These are phyloP conservation scores for Sardinella longiceps DNA, from an alignment of 2,797 vertebrate genomes.

Conservation along the genomic window DNA sequence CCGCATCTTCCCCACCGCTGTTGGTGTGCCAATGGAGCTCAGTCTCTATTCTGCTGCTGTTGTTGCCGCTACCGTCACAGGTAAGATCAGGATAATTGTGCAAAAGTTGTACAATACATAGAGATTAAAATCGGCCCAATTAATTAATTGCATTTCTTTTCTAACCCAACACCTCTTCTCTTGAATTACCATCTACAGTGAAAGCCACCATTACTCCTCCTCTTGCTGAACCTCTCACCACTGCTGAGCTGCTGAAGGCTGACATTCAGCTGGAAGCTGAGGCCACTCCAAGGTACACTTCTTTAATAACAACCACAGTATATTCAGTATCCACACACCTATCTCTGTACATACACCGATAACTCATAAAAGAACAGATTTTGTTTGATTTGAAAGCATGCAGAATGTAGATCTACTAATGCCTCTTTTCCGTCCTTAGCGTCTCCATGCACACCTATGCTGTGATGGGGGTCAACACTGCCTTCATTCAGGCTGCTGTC, in stretches of 20 bases:
- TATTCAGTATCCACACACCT: neutral
- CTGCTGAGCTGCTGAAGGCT: constrained; percentile 69
- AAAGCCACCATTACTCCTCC: constrained; percentile 68
- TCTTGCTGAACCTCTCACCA: constrained; percentile 68
- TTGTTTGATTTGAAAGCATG: neutral
- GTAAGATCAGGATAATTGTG: constrained; percentile 69
- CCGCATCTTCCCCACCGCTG: constrained; percentile 73
- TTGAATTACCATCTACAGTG: constrained; percentile 56
- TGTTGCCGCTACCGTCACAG: constrained; percentile 55
- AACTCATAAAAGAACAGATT: too few relatives aligned
- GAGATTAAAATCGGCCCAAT: too few relatives aligned
- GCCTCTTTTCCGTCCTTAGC: constrained; percentile 58
- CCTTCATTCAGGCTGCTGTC: constrained; percentile 72
- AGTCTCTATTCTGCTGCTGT: constrained; percentile 72
- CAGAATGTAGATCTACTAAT: neutral
- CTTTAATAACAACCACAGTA: too few relatives aligned
- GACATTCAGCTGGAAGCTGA: constrained; percentile 73
- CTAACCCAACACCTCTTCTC: neutral
- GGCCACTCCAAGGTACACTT: constrained; percentile 69
- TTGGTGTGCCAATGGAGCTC: constrained; percentile 81
- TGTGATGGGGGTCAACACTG: constrained; percentile 78
- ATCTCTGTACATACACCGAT: too few relatives aligned
- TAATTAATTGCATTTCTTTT: neutral
- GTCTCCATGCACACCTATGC: constrained; percentile 74
- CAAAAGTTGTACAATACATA: neutral